Evolutionary conservation across 2,888 invertebrate species (phyloP).

Genomic region (Diadromus collaris): DNA sequence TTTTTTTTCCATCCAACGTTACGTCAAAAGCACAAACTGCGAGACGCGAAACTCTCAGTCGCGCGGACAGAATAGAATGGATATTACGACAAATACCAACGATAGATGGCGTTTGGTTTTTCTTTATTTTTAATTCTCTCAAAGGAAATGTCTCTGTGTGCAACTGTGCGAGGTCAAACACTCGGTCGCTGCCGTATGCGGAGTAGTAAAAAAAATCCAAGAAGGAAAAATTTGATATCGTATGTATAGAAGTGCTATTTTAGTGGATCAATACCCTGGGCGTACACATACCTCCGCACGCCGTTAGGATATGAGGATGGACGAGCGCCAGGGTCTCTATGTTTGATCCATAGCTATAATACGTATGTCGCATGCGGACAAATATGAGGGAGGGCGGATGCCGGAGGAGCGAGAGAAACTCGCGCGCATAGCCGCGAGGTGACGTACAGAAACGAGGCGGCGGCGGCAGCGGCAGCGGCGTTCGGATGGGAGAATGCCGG

Average conservation of each 20-base stretch:
- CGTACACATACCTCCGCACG: slow-evolving; percentile 5
- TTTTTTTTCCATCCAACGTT: slow-evolving; percentile 19
- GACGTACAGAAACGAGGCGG: neutral
- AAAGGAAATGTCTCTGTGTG: too few relatives aligned
- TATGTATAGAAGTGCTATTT: slow-evolving; percentile 31
- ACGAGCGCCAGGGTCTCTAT: slow-evolving; percentile 56
- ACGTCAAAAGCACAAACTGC: slow-evolving; percentile 26
- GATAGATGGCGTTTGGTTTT: neutral
- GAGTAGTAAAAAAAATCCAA: neutral
- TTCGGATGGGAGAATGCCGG: slow-evolving; percentile 8
- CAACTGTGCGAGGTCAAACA: too few relatives aligned
- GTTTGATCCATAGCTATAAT: slow-evolving; percentile 56
- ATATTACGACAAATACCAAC: neutral
- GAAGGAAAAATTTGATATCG: neutral
- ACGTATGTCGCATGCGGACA: slow-evolving; percentile 57
- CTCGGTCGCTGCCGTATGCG: too few relatives aligned
- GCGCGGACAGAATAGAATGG: neutral
- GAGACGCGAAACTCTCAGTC: slow-evolving; percentile 7
- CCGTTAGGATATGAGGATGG: slow-evolving; percentile 53
- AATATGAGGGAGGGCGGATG: slow-evolving; percentile 45
- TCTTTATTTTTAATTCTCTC: neutral
- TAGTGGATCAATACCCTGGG: slow-evolving; percentile 42
- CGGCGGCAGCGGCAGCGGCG: slow-evolving; percentile 1
- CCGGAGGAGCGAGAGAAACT: slow-evolving; percentile 15
- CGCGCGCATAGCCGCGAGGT: neutral